A percentile compares a stretch with the other conserved stretches of the same genome.
phyloP scores from a whole-genome alignment of 2,113 vertebrate species.

The Theristicus caerulescens region DNA sequence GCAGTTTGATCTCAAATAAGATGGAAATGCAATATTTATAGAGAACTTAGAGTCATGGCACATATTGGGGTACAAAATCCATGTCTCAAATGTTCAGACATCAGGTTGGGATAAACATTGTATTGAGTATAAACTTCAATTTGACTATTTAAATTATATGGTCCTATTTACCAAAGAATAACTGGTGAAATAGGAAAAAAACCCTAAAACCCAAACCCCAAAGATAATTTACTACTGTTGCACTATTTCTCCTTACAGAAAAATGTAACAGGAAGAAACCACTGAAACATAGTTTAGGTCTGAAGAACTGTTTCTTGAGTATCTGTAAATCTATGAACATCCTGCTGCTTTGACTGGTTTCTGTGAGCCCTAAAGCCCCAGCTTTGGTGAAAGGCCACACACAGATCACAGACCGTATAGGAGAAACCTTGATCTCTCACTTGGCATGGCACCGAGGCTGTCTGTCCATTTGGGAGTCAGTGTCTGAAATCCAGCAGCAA shows the following conservation, averaged over 20 bases:
- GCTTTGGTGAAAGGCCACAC: constrained; percentile 41
- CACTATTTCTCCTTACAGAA: constrained; percentile 39
- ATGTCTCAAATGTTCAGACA: not conserved
- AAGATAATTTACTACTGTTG: constrained; percentile 50
- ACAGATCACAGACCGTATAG: not conserved
- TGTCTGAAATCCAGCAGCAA: not conserved
- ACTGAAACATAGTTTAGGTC: constrained; percentile 53
- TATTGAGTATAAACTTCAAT: not conserved
- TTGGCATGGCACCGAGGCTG: not conserved
- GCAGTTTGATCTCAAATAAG: not conserved
- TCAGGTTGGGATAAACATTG: not conserved
- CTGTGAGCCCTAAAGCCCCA: not conserved
- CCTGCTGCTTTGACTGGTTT: constrained; percentile 25
- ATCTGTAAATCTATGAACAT: constrained; percentile 48
- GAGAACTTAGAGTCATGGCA: not conserved
- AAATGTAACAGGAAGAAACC: constrained; percentile 48
- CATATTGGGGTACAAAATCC: not conserved
- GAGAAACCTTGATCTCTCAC: not conserved
- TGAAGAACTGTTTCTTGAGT: constrained; percentile 48
- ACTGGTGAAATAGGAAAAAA: not conserved
- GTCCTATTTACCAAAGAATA: not conserved
- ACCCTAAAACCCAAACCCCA: not conserved
- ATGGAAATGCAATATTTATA: not conserved
- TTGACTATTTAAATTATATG: not conserved
- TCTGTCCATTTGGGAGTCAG: not conserved